Evolutionary conservation across 1,140 invertebrate species (phyloP), one percentile per base, ranked within the genome.

Genomic region (Oryctes rhinoceros): DNA sequence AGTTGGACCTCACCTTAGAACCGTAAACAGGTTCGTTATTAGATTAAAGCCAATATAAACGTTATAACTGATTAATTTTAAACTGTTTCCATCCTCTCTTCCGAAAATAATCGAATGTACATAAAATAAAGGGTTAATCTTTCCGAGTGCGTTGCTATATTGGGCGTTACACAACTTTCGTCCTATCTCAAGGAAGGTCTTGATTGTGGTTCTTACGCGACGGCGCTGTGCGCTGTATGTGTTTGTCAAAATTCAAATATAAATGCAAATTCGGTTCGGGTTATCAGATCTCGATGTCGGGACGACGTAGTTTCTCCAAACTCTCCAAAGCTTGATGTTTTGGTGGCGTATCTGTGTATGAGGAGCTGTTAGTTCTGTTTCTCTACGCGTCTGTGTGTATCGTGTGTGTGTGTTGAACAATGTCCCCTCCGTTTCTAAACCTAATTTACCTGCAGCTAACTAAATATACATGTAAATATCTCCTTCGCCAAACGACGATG

Each of bases 171-270:
- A 53, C n/a, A 53, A 53, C 49, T 18, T 11, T 18, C 13, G 13
- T 15, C n/a, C 49, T 15, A 15, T 4, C 7, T 15, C 4, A 18
- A 53, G 49, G 13, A 15, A 53, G 11, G 49, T 13, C 49, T 53
- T 53, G 4, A 53, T 53, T 53, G n/a, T 11, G 49, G 39, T 53
- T 53, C 49, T 53, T 53, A 48, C 47, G 47, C 13, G 13, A 48
- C 47, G 13, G 49, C 49, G 11, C 13, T 18, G 49, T 53, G 49
- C 9, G 9, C 39, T 53, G 49, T 53, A 0, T 53, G n/a, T 53
- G 49, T 53, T 53, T 53, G n/a, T 53, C 49, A 53, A 53, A 53
- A 53, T 53, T 53, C 49, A 53, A 53, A 53, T 53, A 53, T 53
- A 53, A 53, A 53, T 53, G 49, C 49, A 53, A 53, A 53, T 53